phyloP scores from a whole-genome alignment of 2,888 invertebrate genomes.

The Morpho helenor region DNA sequence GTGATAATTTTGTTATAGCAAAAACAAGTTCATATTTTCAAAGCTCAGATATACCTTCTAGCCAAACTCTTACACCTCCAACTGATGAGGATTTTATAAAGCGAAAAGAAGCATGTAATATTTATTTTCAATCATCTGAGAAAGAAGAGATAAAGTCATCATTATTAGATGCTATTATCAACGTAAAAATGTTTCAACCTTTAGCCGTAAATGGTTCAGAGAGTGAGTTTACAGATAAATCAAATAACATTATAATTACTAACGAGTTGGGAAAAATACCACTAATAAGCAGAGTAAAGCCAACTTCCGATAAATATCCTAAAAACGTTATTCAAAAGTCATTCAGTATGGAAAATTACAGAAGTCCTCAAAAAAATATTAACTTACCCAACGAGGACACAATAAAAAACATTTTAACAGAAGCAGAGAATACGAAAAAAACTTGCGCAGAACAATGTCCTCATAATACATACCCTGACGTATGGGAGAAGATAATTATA shows the following conservation, averaged over 20 bases:
- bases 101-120: slow-evolving; percentile 2
- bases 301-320: slow-evolving; percentile 18
- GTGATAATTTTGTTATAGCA: slow-evolving; percentile 35
- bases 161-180: slow-evolving; percentile 39
- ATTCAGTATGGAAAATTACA: slow-evolving; percentile 28
- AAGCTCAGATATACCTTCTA: slow-evolving; percentile 31
- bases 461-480: slow-evolving; percentile 36
- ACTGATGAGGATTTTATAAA: slow-evolving; percentile 23
- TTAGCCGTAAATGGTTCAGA: slow-evolving; percentile 5
- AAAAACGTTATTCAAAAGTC: slow-evolving; percentile 39
- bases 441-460: slow-evolving; percentile 36
- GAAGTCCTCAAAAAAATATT: slow-evolving; percentile 33
- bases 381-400: slow-evolving; percentile 40
- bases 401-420: slow-evolving; percentile 41
- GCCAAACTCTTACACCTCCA: slow-evolving; percentile 31
- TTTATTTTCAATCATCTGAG: slow-evolving; percentile 14
- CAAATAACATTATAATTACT: slow-evolving; percentile 24
- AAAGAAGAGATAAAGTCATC: slow-evolving; percentile 20
- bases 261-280: slow-evolving; percentile 21
- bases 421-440: slow-evolving; percentile 33
- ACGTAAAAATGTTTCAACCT: slow-evolving; percentile 38
- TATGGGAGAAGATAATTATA: slow-evolving; percentile 49
- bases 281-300: slow-evolving; percentile 23
- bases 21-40: slow-evolving; percentile 41
- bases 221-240: slow-evolving; percentile 4